phyloP scores from a whole-genome alignment of 2,113 vertebrate species.

The Hippocampus zosterae region DNA sequence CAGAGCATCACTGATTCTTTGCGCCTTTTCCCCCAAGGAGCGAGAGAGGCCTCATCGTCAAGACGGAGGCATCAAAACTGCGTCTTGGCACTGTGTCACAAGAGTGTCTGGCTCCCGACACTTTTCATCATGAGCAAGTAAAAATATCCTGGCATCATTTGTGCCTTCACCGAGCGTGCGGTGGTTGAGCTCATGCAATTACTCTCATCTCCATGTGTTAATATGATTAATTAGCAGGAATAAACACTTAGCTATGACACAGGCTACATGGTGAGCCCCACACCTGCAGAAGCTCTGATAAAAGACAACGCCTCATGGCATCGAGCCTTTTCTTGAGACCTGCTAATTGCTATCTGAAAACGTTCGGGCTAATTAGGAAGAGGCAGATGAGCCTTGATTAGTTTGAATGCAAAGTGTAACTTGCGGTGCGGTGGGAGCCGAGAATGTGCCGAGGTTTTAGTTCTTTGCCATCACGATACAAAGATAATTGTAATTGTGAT shows the following conservation, averaged over 20 bases:
- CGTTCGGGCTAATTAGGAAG: conserved; percentile 73
- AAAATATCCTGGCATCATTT: conserved; percentile 60
- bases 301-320: conserved; percentile 73
- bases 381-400: conserved; percentile 78
- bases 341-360: conserved; percentile 80
- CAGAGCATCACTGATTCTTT: not conserved
- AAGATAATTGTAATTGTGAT: conserved; percentile 77
- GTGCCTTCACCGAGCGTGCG: conserved; percentile 64
- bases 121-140: conserved; percentile 37
- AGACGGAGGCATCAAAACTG: not conserved
- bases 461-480: conserved; percentile 67
- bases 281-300: conserved; percentile 74
- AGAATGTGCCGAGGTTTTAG: conserved; percentile 71
- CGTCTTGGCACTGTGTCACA: conserved; percentile 43
- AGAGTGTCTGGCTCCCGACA: conserved; percentile 14
- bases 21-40: not conserved
- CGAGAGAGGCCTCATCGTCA: not conserved
- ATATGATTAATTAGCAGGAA: conserved; percentile 80
- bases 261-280: conserved; percentile 67
- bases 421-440: conserved; percentile 63
- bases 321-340: conserved; percentile 71
- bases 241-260: conserved; percentile 77
- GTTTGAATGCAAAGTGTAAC: conserved; percentile 75
- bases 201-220: conserved; percentile 80
- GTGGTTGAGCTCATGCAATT: conserved; percentile 71